A percentile compares a stretch with the other conserved stretches of the same genome.
These are phyloP conservation scores for Mellivora capensis DNA, from an alignment of 2,113 vertebrate species.

Conservation along the genomic window DNA sequence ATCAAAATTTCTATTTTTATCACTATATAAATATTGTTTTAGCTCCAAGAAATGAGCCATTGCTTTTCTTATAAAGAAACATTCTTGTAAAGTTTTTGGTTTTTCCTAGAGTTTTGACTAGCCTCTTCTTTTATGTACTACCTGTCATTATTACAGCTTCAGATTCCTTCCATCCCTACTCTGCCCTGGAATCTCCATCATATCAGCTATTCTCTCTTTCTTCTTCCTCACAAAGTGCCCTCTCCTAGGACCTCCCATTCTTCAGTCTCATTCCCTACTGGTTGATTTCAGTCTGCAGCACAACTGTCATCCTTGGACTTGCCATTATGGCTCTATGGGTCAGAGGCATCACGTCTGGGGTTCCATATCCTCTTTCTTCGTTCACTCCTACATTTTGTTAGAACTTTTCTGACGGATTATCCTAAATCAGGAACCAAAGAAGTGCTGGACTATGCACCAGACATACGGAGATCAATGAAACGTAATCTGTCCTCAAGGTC, in stretches of 20 bases:
- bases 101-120: constrained; percentile 20
- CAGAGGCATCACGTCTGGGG: background rate
- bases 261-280: background rate
- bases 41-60: background rate
- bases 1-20: background rate
- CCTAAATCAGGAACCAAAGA: background rate
- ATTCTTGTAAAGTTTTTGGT: background rate
- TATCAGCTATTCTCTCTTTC: background rate
- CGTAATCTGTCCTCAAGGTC: background rate
- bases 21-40: background rate
- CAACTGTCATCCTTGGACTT: background rate
- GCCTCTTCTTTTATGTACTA: background rate
- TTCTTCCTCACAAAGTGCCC: background rate
- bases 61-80: background rate
- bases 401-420: background rate
- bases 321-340: background rate
- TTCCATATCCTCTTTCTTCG: background rate
- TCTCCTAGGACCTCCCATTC: background rate
- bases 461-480: background rate
- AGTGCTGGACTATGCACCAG: background rate
- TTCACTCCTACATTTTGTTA: background rate
- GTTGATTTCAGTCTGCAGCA: background rate
- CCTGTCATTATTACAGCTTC: background rate
- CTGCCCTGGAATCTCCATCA: background rate
- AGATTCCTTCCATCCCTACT: accelerated